phyloP scores from a whole-genome alignment of 2,797 vertebrate genomes.

The Fundulus diaphanus region DNA sequence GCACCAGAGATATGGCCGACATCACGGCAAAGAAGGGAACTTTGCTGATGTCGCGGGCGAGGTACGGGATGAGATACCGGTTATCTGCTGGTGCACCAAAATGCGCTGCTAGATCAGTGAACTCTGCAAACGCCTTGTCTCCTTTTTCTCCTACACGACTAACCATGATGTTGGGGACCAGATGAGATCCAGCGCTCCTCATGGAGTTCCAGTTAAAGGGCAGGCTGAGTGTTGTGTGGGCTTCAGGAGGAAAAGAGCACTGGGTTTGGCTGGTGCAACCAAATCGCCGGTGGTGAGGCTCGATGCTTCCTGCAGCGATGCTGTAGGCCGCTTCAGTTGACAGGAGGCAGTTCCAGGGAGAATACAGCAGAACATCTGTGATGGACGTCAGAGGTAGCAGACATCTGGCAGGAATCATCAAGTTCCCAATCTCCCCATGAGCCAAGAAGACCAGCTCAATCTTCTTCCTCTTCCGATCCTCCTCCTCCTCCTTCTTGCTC shows the following conservation, averaged over 20 bases:
- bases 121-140: neutral
- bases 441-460: neutral
- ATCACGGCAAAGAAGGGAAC: neutral
- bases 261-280: neutral
- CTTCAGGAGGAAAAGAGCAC: neutral
- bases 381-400: conserved; percentile 1
- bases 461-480: neutral
- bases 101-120: neutral
- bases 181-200: neutral
- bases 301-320: conserved; percentile 2
- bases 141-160: neutral
- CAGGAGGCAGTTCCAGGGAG: conserved; percentile 10
- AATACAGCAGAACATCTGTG: conserved; percentile 2
- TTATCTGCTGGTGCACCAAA: neutral
- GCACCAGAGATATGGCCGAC: neutral
- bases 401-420: neutral
- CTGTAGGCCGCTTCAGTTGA: neutral
- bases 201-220: neutral
- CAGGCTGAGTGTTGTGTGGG: neutral
- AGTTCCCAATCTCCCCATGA: conserved; percentile 1
- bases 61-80: neutral
- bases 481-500: too few relatives aligned
- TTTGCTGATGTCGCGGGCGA: neutral
- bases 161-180: neutral
- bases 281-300: neutral